Conservation (phyloP, 1,140 invertebrate species). For the Microplitis mediator region DNA sequence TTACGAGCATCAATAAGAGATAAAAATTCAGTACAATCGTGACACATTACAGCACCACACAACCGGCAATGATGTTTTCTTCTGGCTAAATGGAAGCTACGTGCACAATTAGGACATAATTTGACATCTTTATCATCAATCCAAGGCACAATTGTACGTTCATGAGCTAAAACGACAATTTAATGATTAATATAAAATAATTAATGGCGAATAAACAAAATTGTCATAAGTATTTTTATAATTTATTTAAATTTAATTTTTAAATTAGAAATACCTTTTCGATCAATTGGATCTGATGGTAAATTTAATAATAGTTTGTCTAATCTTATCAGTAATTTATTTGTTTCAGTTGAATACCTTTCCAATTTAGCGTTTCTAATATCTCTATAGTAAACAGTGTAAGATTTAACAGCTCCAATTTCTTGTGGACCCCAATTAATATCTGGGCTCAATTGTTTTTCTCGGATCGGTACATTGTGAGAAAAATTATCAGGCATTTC, state of each 20-base stretch:
- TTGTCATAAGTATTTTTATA: not conserved
- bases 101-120: constrained; percentile 89
- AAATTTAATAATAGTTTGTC: constrained; percentile 89
- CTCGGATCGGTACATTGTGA: constrained; percentile 45
- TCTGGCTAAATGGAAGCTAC: constrained; percentile 83
- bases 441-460: constrained; percentile 43
- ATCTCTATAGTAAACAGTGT: constrained; percentile 81
- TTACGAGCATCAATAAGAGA: constrained; percentile 83
- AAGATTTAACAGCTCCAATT: constrained; percentile 69
- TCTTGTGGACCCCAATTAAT: constrained; percentile 69
- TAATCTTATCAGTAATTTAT: constrained; percentile 91
- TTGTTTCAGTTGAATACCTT: constrained; percentile 90
- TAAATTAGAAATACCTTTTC: constrained; percentile 70
- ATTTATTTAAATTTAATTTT: not conserved
- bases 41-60: constrained; percentile 94
- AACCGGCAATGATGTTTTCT: constrained; percentile 95
- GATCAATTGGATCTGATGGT: constrained; percentile 78
- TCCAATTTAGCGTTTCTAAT: constrained; percentile 78
- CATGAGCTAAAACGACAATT: constrained; percentile 65
- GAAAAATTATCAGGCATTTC: constrained; percentile 67
- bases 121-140: constrained; percentile 88
- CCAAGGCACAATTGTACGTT: constrained; percentile 88
- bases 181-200: constrained; percentile 6
- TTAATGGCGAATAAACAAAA: not conserved
- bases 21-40: constrained; percentile 90